Percentiles rank a stretch among this genome's conserved stretches.
Evolutionary conservation across 2,797 vertebrate species (phyloP).

Genomic region (Pygocentrus nattereri): DNA sequence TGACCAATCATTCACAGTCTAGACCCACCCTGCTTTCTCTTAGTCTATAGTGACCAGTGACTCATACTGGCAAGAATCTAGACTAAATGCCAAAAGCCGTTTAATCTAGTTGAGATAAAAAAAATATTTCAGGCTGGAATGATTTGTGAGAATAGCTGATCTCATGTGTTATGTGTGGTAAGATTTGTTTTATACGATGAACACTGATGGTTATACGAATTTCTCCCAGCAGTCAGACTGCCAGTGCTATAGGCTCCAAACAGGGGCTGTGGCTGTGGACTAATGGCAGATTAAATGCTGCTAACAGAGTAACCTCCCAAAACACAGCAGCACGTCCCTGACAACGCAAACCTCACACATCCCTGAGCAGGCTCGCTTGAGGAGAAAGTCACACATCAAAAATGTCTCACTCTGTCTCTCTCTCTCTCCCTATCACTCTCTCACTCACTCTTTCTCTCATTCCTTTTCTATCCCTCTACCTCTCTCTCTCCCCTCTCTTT

Average conservation of each 20-base stretch:
- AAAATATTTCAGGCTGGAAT: not conserved
- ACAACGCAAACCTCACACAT: slow-evolving; percentile 40
- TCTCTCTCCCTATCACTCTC: not conserved
- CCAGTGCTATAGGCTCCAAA: slow-evolving; percentile 14
- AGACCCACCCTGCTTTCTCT: slow-evolving; percentile 18
- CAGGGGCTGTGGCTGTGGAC: slow-evolving; percentile 18
- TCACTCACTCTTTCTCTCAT: not conserved
- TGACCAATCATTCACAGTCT: not conserved
- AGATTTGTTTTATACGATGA: not conserved
- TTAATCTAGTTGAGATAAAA: not conserved
- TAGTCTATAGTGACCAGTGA: not conserved
- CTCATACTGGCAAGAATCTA: not conserved
- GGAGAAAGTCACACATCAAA: slow-evolving; percentile 22
- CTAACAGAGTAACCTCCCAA: slow-evolving; percentile 45
- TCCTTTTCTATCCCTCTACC: not conserved
- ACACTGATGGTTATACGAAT: not conserved
- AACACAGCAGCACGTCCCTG: slow-evolving; percentile 37
- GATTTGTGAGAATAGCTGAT: no score
- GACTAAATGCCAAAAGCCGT: not conserved
- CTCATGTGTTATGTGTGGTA: not conserved
- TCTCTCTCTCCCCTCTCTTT: not conserved
- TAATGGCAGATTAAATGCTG: slow-evolving; percentile 51
- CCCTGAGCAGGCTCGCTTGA: not conserved
- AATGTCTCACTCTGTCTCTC: not conserved
- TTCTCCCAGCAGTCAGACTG: slow-evolving; percentile 4